These are phyloP conservation scores for Pogonophryne albipinna DNA, from an alignment of 2,797 vertebrate genomes.

Conservation along the genomic window DNA sequence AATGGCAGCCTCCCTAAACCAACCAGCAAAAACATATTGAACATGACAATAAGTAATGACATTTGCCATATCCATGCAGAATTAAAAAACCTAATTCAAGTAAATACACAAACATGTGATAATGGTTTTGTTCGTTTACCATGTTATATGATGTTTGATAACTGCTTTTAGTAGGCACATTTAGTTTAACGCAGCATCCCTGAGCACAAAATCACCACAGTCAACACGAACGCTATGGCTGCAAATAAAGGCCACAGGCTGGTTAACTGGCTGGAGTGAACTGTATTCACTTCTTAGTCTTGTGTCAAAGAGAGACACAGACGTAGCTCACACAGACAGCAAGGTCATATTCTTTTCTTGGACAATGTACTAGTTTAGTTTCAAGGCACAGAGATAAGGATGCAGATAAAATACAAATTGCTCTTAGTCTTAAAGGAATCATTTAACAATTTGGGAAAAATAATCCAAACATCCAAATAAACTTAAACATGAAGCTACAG, in stretches of 20 bases:
- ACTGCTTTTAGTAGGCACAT: constrained; percentile 84
- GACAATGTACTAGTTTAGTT: constrained; percentile 14
- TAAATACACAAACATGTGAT: constrained; percentile 43
- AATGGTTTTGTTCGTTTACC: constrained; percentile 39
- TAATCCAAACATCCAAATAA: no score
- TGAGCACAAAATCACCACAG: constrained; percentile 79
- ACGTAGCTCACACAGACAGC: constrained; percentile 6
- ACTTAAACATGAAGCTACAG: constrained; percentile 1
- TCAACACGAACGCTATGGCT: constrained; percentile 83
- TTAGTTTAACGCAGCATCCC: constrained; percentile 86
- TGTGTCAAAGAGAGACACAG: constrained; percentile 2
- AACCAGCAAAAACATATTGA: constrained; percentile 18
- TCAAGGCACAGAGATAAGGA: constrained; percentile 22
- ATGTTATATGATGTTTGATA: constrained; percentile 69
- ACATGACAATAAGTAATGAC: constrained; percentile 31
- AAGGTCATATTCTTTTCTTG: constrained; percentile 17
- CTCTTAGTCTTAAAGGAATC: constrained; percentile 3
- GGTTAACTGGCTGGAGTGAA: constrained; percentile 64
- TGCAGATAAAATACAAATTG: neutral
- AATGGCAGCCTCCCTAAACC: constrained; percentile 19
- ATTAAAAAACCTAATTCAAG: constrained; percentile 32
- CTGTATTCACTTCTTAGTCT: constrained; percentile 19
- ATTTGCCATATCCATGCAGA: constrained; percentile 68
- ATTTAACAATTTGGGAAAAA: no score
- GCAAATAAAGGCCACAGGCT: constrained; percentile 81